A percentile compares a stretch with the other conserved stretches of the same genome.
phyloP scores from a whole-genome alignment of 2,888 invertebrate species.

The Mermis nigrescens region DNA sequence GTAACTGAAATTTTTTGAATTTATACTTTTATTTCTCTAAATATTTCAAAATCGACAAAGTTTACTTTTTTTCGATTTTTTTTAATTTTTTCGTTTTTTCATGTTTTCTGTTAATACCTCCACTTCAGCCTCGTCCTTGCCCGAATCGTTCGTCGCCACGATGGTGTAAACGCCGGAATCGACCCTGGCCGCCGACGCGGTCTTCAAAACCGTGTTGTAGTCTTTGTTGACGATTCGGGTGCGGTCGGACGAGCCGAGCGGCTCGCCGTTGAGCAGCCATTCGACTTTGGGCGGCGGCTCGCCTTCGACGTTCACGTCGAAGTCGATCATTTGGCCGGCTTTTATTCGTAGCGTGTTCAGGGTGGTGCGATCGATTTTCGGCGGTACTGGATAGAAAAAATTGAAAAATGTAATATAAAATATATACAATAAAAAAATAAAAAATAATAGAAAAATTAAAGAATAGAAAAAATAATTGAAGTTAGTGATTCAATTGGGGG shows the following conservation, averaged over 20 bases:
- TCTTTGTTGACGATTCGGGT: constrained; percentile 61
- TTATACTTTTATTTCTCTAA: too few relatives aligned
- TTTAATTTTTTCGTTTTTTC: too few relatives aligned
- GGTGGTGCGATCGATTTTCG: constrained; percentile 80
- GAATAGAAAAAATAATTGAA: too few relatives aligned
- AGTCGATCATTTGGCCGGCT: constrained; percentile 68
- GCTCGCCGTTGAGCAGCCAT: constrained; percentile 62
- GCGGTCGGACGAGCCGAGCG: constrained; percentile 38
- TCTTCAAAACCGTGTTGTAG: constrained; percentile 61
- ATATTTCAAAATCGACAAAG: too few relatives aligned
- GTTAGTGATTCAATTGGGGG: too few relatives aligned
- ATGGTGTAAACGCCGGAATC: constrained; percentile 46
- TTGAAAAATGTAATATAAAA: background rate
- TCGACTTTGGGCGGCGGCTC: constrained; percentile 71
- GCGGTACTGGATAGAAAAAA: constrained; percentile 48
- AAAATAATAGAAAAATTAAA: too few relatives aligned
- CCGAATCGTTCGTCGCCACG: constrained; percentile 37
- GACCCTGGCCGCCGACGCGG: constrained; percentile 58
- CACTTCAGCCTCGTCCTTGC: constrained; percentile 36
- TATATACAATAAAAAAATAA: too few relatives aligned
- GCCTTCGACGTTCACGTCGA: constrained; percentile 72
- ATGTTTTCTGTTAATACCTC: too few relatives aligned
- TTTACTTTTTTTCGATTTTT: too few relatives aligned
- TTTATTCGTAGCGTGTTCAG: constrained; percentile 70
- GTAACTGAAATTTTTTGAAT: too few relatives aligned